These are phyloP conservation scores for Lycorma delicatula DNA, from an alignment of 1,140 invertebrate genomes.

Conservation along the genomic window DNA sequence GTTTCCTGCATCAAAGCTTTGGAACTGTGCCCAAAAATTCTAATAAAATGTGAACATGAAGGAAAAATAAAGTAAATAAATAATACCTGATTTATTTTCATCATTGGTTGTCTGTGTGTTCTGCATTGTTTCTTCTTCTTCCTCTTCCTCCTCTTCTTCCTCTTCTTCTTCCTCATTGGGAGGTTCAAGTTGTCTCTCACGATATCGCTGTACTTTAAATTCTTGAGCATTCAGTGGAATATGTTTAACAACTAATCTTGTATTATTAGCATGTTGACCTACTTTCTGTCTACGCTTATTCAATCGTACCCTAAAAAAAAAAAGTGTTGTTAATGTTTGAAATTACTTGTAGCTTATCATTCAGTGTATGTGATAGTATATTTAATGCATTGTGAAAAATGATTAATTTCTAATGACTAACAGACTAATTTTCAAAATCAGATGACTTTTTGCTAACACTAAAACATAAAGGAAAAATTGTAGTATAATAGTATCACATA, in stretches of 20 bases:
- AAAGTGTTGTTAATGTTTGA: no score
- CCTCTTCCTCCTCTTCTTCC: slow-evolving; percentile 41
- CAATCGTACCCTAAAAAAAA: slow-evolving; percentile 61
- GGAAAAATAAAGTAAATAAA: no score
- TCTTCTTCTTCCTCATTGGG: slow-evolving; percentile 68
- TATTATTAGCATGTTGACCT: slow-evolving; percentile 62
- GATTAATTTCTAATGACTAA: no score
- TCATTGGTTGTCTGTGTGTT: background rate
- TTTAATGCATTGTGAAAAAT: no score
- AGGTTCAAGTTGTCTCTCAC: slow-evolving; percentile 82
- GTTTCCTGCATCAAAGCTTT: no score
- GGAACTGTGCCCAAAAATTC: no score
- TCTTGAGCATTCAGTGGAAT: slow-evolving; percentile 78
- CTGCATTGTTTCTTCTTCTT: slow-evolving; percentile 13
- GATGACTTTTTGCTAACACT: no score
- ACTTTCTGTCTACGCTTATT: slow-evolving; percentile 79
- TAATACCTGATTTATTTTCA: background rate
- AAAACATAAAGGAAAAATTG: no score
- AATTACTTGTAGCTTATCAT: no score
- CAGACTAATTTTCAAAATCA: background rate
- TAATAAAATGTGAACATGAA: no score
- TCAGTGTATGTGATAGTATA: no score
- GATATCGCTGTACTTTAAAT: slow-evolving; percentile 73
- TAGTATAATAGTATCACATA: no score
- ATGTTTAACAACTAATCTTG: slow-evolving; percentile 82